Evolutionary conservation across 2,888 invertebrate genomes (phyloP).

Genomic region (Halocaridina rubra): DNA sequence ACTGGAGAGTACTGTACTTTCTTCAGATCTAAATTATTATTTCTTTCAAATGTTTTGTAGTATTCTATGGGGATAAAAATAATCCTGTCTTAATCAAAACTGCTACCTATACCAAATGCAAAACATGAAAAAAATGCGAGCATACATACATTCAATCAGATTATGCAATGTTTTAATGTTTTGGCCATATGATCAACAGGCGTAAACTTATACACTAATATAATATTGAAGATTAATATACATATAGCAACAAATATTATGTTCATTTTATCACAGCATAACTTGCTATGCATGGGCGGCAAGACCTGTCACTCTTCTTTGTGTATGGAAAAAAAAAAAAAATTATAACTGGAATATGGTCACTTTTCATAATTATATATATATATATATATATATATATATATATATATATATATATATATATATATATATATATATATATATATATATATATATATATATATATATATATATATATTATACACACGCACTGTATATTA

Average conservation of each 20-base stretch:
- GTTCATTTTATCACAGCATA: slow-evolving; percentile 41
- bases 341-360: not conserved
- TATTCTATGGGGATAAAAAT: no score
- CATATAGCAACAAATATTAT: not conserved
- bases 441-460: no score
- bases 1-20: no score
- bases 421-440: no score
- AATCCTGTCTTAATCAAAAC: no score
- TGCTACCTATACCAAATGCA: no score
- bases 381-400: not conserved
- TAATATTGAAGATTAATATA: not conserved
- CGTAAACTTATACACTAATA: not conserved
- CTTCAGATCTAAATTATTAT: no score
- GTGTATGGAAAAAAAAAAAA: no score
- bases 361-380: not conserved
- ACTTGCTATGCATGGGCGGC: slow-evolving; percentile 23
- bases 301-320: slow-evolving; percentile 2
- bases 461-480: not conserved
- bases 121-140: no score
- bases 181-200: not conserved
- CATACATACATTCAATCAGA: not conserved
- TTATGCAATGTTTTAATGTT: not conserved
- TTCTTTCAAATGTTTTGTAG: no score
- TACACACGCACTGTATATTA: not conserved
- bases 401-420: no score